phyloP scores from a whole-genome alignment of 2,797 vertebrate genomes.

The Eulemur coronatus region DNA sequence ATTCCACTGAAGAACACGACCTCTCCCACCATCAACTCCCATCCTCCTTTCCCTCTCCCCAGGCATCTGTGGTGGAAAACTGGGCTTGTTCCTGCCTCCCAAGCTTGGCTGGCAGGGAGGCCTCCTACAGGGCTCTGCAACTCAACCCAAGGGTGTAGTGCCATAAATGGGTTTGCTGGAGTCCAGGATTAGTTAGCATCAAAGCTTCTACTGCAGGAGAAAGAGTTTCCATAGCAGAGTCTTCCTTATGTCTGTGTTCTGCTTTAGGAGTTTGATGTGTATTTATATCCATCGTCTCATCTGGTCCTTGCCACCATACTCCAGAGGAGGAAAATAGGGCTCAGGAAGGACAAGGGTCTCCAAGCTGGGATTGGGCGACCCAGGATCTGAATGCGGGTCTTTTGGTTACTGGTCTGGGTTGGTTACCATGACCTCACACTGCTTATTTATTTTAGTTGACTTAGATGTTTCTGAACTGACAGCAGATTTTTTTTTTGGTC shows the following conservation, averaged over 20 bases:
- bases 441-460: too few species aligned
- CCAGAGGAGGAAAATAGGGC: not conserved
- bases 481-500: not conserved
- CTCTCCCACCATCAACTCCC: too few species aligned
- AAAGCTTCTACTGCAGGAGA: not conserved
- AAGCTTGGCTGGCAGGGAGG: not conserved
- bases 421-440: rapidly evolving
- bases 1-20: not conserved
- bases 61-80: not conserved
- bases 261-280: not conserved
- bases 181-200: not conserved
- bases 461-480: not conserved
- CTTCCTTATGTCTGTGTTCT: not conserved
- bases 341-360: not conserved
- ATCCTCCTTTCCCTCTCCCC: not conserved
- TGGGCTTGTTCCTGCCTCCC: not conserved
- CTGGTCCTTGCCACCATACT: not conserved
- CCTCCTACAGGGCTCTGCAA: rapidly evolving
- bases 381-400: not conserved
- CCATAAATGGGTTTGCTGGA: not conserved
- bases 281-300: not conserved
- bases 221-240: not conserved
- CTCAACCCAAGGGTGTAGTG: not conserved
- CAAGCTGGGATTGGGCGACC: rapidly evolving
- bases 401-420: not conserved